Evolutionary conservation across 2,797 vertebrate species (phyloP).

Genomic region (Ceyx erithaca): DNA sequence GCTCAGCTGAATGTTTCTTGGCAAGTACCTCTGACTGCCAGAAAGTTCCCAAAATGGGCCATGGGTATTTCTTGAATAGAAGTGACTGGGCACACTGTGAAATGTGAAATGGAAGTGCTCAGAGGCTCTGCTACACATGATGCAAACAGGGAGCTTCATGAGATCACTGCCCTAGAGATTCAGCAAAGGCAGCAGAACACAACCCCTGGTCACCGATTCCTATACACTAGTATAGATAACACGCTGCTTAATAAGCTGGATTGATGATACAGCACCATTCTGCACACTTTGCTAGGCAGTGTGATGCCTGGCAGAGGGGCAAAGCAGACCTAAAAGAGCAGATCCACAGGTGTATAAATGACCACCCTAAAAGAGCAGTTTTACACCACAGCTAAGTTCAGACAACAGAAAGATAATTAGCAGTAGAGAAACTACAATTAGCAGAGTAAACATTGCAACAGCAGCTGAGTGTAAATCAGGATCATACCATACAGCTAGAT

Average conservation of each 20-base stretch:
- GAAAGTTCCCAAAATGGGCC: not conserved
- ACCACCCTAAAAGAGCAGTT: not conserved
- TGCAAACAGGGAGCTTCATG: too few relatives aligned
- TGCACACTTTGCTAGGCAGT: not conserved
- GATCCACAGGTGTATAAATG: not conserved
- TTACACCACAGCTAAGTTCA: not conserved
- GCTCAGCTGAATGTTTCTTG: not conserved
- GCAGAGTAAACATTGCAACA: not conserved
- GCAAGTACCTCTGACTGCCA: not conserved
- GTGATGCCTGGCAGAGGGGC: not conserved
- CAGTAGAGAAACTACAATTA: not conserved
- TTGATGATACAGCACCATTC: not conserved
- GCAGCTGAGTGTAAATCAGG: not conserved
- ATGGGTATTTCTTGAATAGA: rapidly evolving
- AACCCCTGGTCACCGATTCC: not conserved
- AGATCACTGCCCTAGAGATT: too few relatives aligned
- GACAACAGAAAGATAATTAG: not conserved
- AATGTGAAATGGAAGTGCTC: not conserved
- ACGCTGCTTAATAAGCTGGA: not conserved
- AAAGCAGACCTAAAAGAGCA: not conserved
- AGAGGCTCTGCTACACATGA: not conserved
- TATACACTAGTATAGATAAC: too few relatives aligned
- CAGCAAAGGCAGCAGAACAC: too few relatives aligned
- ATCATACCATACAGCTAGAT: not conserved
- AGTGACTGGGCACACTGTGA: not conserved